Percentiles rank a stretch among this genome's conserved stretches.
These are phyloP conservation scores for Hypsopygia costalis DNA, from an alignment of 2,888 invertebrate species.

Conservation along the genomic window DNA sequence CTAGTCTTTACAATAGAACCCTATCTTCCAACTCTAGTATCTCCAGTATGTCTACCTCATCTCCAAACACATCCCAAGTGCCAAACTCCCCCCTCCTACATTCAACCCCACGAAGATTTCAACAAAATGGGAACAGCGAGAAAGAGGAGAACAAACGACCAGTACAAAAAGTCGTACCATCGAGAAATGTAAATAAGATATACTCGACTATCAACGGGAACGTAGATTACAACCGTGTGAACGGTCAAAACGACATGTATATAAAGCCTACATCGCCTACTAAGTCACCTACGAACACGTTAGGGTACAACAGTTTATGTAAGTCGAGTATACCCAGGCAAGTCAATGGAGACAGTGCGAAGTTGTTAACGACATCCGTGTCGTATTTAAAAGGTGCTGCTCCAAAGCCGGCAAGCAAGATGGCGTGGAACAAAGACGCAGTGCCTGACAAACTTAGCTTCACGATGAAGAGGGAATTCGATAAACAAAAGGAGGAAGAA, in stretches of 20 bases:
- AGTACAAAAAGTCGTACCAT: constrained; percentile 89
- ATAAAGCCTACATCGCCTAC: constrained; percentile 85
- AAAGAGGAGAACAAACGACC: constrained; percentile 83
- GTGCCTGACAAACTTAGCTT: constrained; percentile 90
- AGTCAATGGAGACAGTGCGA: constrained; percentile 62
- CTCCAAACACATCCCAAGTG: constrained; percentile 55
- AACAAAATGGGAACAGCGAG: constrained; percentile 58
- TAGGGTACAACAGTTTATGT: constrained; percentile 79
- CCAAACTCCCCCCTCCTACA: constrained; percentile 71
- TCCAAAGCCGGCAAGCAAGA: constrained; percentile 70
- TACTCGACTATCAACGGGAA: constrained; percentile 76
- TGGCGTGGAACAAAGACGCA: constrained; percentile 87
- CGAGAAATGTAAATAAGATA: constrained; percentile 81
- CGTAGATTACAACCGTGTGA: constrained; percentile 51
- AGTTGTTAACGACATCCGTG: constrained; percentile 79
- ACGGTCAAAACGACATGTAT: constrained; percentile 69
- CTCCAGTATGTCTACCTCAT: constrained; percentile 37
- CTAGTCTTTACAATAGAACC: constrained; percentile 54
- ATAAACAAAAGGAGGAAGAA: constrained; percentile 93
- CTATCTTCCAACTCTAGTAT: constrained; percentile 51
- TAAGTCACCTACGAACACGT: constrained; percentile 80
- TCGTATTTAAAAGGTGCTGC: constrained; percentile 81
- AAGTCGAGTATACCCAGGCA: constrained; percentile 61
- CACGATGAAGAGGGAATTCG: constrained; percentile 95
- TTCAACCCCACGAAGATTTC: constrained; percentile 73